phyloP scores from a whole-genome alignment of 2,888 invertebrate species.

The Caenorhabditis sinica region DNA sequence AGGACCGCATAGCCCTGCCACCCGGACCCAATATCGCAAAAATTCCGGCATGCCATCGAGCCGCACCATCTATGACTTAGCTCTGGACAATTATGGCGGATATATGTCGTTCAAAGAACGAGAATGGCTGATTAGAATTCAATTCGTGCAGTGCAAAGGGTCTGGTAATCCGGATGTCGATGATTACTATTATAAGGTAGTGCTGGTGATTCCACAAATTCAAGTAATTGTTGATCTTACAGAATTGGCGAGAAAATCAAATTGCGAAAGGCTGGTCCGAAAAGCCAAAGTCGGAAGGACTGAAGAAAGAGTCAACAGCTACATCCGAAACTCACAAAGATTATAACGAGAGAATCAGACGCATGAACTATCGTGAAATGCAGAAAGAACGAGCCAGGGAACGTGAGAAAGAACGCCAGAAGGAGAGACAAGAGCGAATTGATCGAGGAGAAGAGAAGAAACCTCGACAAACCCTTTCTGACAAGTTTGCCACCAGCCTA shows the following conservation, averaged over 20 bases:
- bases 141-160: constrained; percentile 91
- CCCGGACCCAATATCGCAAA: constrained; percentile 53
- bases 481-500: constrained; percentile 67
- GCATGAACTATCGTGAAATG: constrained; percentile 64
- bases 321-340: constrained; percentile 50
- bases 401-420: constrained; percentile 52
- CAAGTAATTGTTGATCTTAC: not conserved
- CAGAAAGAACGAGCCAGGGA: constrained; percentile 64
- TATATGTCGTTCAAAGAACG: constrained; percentile 96
- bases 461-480: constrained; percentile 54
- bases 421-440: constrained; percentile 47
- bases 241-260: constrained; percentile 70
- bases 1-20: constrained; percentile 48
- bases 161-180: constrained; percentile 96
- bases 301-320: not conserved
- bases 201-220: not conserved
- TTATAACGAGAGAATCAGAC: constrained; percentile 45
- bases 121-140: constrained; percentile 97
- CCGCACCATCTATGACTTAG: constrained; percentile 81
- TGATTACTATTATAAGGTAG: constrained; percentile 93
- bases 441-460: constrained; percentile 60
- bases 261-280: constrained; percentile 66
- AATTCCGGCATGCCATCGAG: constrained; percentile 74
- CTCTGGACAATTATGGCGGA: constrained; percentile 86
- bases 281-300: constrained; percentile 29